phyloP scores from a whole-genome alignment of 2,888 invertebrate species.

The Amaurobius ferox region DNA sequence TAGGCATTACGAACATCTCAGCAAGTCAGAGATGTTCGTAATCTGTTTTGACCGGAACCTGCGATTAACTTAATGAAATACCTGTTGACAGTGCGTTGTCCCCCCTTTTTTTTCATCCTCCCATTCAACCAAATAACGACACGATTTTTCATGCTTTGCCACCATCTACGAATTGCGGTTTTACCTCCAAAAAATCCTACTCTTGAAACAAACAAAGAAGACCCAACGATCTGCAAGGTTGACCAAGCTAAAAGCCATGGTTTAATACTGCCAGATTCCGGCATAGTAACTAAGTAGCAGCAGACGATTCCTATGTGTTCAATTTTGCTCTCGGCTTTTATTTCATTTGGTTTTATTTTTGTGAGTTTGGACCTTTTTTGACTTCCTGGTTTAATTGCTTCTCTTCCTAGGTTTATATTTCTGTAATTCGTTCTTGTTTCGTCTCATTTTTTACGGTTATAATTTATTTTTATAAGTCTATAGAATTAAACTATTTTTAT shows the following conservation, averaged over 20 bases:
- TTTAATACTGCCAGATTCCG: slow-evolving; percentile 44
- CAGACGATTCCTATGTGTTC: slow-evolving; percentile 4
- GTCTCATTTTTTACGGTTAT: no score
- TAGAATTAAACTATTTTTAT: no score
- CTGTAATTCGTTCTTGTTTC: neutral
- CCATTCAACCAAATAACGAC: slow-evolving; percentile 17
- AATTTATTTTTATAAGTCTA: no score
- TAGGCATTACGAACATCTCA: neutral
- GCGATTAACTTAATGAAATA: slow-evolving; percentile 19
- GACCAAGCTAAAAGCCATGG: slow-evolving; percentile 60
- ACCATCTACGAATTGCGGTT: neutral
- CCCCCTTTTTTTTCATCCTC: neutral
- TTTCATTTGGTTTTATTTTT: slow-evolving; percentile 14
- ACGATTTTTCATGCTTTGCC: slow-evolving; percentile 33
- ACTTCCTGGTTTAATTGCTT: slow-evolving; percentile 58
- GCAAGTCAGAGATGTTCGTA: no score
- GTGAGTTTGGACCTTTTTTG: slow-evolving; percentile 25
- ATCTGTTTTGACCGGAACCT: neutral
- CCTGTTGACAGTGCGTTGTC: neutral
- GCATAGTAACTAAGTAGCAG: slow-evolving; percentile 28
- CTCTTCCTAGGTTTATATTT: slow-evolving; percentile 9
- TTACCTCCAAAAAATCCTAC: neutral
- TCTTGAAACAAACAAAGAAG: neutral
- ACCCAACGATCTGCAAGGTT: slow-evolving; percentile 55
- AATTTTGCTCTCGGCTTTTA: neutral